Conservation (phyloP, 2,113 vertebrate species). For the Phasianus colchicus region DNA sequence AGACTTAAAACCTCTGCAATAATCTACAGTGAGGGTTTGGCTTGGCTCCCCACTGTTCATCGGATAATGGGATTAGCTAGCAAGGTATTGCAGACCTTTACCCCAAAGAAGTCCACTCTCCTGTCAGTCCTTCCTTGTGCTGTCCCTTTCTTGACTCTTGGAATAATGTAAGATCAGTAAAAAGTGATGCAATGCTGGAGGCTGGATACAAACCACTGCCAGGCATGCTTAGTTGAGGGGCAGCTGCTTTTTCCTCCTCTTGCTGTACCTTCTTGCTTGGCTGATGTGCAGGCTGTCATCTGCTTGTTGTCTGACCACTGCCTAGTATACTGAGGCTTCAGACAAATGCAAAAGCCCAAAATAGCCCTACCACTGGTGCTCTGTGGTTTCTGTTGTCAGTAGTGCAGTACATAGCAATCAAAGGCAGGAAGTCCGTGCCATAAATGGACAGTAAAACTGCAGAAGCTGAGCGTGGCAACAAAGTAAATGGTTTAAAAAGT, state of each 20-base stretch:
- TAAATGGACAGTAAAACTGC: neutral
- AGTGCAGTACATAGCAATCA: fast-evolving
- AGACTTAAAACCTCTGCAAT: neutral
- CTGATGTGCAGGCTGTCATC: neutral
- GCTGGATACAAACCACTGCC: neutral
- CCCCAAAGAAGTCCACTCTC: neutral
- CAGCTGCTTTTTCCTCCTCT: neutral
- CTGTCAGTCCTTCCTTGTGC: neutral
- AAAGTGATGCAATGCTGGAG: neutral
- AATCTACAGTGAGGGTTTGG: neutral
- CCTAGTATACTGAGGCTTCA: neutral
- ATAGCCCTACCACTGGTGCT: neutral
- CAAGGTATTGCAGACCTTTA: fast-evolving
- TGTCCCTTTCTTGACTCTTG: neutral
- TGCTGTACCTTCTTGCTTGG: neutral
- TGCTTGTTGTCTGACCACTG: neutral
- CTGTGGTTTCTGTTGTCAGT: neutral
- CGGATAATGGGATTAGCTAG: neutral
- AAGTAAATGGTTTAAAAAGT: neutral
- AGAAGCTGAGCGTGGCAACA: neutral
- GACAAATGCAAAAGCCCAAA: neutral
- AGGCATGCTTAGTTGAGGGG: neutral
- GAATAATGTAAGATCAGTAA: neutral
- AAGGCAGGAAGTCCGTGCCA: neutral
- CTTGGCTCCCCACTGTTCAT: neutral